A percentile compares a stretch with the other conserved stretches of the same genome.
phyloP scores from a whole-genome alignment of 2,797 vertebrate species.

The Brachyalestes nurse region DNA sequence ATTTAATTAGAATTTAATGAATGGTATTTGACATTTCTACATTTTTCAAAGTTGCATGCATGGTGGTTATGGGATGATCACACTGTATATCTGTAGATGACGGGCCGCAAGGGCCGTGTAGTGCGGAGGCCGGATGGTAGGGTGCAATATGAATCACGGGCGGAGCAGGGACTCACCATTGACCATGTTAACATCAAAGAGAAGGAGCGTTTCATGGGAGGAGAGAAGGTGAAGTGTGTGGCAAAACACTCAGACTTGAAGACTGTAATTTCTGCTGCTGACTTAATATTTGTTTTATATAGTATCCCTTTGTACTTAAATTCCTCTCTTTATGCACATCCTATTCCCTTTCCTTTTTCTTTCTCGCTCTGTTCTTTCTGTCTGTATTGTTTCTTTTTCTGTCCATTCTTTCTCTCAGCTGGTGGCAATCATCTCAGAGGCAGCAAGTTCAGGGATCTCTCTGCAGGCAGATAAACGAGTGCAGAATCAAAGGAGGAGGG shows the following conservation, averaged over 20 bases:
- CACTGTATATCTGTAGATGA: constrained; percentile 87
- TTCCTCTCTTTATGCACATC: too few relatives aligned
- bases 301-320: too few relatives aligned
- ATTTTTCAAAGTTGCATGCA: too few relatives aligned
- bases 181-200: constrained; percentile 98
- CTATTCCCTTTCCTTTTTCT: too few relatives aligned
- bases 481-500: constrained; percentile 89
- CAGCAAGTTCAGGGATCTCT: constrained; percentile 98
- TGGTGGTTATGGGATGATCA: neutral
- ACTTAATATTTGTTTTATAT: too few relatives aligned
- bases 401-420: constrained; percentile 81
- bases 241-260: too few relatives aligned
- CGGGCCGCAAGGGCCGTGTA: constrained; percentile 92
- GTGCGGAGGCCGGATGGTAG: constrained; percentile 85
- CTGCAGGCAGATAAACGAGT: constrained; percentile 95
- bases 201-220: constrained; percentile 96
- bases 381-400: too few relatives aligned
- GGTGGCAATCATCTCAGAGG: constrained; percentile 97
- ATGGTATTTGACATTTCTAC: neutral
- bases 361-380: neutral
- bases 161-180: constrained; percentile 93
- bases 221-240: constrained; percentile 92
- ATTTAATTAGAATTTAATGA: too few relatives aligned
- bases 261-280: too few relatives aligned
- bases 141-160: constrained; percentile 90